phyloP scores from a whole-genome alignment of 2,888 invertebrate species.

The Tethea ocularis region DNA sequence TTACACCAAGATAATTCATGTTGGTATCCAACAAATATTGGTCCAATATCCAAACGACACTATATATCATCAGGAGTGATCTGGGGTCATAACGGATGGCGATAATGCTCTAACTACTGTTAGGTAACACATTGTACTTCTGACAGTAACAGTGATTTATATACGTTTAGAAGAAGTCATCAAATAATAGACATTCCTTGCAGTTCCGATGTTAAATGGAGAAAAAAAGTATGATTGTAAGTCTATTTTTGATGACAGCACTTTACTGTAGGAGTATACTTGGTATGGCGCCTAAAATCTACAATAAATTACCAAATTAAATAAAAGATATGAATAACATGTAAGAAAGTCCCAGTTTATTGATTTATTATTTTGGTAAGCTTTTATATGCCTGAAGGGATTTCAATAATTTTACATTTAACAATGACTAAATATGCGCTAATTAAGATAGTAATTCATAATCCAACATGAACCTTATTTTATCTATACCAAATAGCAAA shows the following conservation, averaged over 20 bases:
- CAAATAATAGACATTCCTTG: neutral
- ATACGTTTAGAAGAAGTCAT: neutral
- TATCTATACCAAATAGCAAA: neutral
- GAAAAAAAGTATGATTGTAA: no score
- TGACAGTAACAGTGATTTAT: neutral
- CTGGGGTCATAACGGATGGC: constrained; percentile 27
- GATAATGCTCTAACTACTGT: constrained; percentile 34
- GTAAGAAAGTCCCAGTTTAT: no score
- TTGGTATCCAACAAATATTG: constrained; percentile 16
- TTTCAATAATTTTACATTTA: neutral
- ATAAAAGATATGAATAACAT: no score
- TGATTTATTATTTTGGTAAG: neutral
- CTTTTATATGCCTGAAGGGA: neutral
- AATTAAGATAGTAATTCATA: neutral
- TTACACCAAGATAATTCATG: constrained; percentile 7
- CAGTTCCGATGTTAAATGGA: neutral
- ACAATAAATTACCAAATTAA: no score
- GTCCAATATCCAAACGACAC: constrained; percentile 13
- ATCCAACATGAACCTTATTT: neutral
- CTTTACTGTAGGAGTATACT: no score
- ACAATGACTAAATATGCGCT: neutral
- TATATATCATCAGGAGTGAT: constrained; percentile 25
- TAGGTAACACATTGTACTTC: neutral
- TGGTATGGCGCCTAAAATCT: no score
- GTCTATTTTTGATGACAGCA: no score